Evolutionary conservation across 2,888 invertebrate species (phyloP).

Genomic region (Marronus borbonicus): DNA sequence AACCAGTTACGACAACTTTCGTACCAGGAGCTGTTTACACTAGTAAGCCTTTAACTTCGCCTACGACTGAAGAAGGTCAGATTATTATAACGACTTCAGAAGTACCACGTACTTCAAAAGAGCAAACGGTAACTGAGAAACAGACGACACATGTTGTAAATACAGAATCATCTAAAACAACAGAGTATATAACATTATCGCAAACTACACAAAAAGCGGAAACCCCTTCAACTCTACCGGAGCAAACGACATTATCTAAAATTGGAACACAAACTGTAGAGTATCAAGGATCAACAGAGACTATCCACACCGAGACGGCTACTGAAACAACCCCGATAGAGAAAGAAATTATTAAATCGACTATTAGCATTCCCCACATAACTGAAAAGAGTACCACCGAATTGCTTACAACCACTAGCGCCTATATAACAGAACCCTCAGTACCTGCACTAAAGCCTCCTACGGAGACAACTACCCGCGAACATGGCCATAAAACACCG

Average conservation of each 20-base stretch:
- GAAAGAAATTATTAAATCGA: too few relatives aligned
- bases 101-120: constrained; percentile 56
- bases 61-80: background rate
- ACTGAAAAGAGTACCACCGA: background rate
- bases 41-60: constrained; percentile 44
- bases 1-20: constrained; percentile 38
- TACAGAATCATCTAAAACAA: background rate
- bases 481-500: background rate
- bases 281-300: too few relatives aligned
- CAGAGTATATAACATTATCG: background rate
- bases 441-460: too few relatives aligned
- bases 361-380: too few relatives aligned
- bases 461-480: background rate
- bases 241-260: background rate
- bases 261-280: background rate
- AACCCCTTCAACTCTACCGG: background rate
- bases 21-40: constrained; percentile 46
- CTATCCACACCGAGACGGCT: too few relatives aligned
- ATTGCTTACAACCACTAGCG: background rate
- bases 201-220: background rate
- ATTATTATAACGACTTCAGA: constrained; percentile 49
- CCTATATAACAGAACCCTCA: background rate
- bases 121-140: constrained; percentile 37
- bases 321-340: too few relatives aligned
- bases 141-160: background rate